A percentile compares a stretch with the other conserved stretches of the same genome.
Conservation (phyloP, 2,113 vertebrate genomes). For the Girardinichthys multiradiatus region DNA sequence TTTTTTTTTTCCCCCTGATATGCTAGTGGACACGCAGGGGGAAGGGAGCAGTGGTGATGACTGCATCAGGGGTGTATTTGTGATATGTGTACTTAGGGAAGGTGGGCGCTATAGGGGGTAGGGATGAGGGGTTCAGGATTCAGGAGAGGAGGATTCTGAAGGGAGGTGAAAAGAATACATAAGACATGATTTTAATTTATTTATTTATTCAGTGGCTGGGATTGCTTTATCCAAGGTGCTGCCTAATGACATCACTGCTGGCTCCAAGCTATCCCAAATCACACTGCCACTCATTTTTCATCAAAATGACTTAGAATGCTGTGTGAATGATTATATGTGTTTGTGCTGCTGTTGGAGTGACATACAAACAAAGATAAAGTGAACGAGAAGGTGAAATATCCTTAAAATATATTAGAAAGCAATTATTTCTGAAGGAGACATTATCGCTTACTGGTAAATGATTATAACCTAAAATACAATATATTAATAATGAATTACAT, state of each 20-base stretch:
- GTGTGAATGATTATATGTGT: conserved; percentile 30
- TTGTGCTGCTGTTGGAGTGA: conserved; percentile 19
- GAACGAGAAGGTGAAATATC: background rate
- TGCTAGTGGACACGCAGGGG: conserved; percentile 68
- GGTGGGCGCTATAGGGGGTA: conserved; percentile 29
- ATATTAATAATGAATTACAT: background rate
- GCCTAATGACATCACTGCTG: conserved; percentile 80
- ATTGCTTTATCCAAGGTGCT: conserved; percentile 73
- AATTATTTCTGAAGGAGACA: background rate
- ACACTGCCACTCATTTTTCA: conserved; percentile 72
- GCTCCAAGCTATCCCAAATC: conserved; percentile 77
- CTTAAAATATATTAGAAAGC: background rate
- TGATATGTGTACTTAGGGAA: conserved; percentile 54
- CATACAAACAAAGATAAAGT: background rate
- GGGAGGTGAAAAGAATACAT: conserved; percentile 78
- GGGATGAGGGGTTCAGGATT: conserved; percentile 74
- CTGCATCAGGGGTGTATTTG: conserved; percentile 60
- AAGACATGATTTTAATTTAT: conserved; percentile 81
- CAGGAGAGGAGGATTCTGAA: conserved; percentile 66
- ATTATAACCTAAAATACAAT: no score
- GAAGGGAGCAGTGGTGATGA: conserved; percentile 51
- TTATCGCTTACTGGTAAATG: background rate
- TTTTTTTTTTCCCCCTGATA: conserved; percentile 40
- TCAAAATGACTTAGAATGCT: conserved; percentile 68
- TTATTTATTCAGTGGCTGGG: conserved; percentile 81